Base-by-base conservation (phyloP, 2,797 vertebrate genomes). In the Mycteria americana region DNA sequence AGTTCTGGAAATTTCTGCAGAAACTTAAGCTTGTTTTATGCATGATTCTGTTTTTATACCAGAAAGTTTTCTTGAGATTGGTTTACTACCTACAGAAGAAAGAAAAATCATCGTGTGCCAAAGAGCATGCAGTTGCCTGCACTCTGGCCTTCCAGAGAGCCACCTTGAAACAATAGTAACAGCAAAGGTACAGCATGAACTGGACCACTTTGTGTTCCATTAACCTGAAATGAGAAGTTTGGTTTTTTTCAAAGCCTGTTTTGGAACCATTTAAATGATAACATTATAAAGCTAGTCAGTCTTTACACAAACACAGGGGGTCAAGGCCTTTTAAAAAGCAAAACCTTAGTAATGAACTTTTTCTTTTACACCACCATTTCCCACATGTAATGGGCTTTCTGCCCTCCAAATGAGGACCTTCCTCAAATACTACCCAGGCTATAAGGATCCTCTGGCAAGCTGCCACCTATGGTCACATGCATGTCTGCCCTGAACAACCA, bases 171-270 rank as follows among this genome's bases (percentile, higher is more conserved):
- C 96, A 97, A 96, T 96, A 37, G 93, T 7, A 74, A 22, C 84
- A 75, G 74, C 82, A 46, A 82, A 89, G 24, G 96, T 91, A 97
- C 96, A 92, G 86, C 65, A 35, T 83, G 93, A 96, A 87, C 97
- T 75, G 90, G 60, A 46, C 88, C 46, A 18, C 64, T 95, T 85
- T 62, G 92, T 82, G 65, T 94, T 51, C 78, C 91, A 94, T 96
- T 97, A 93, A 93, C 67, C 60, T 85, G 70, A 74, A 76, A 81
- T 25, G 33, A 88, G 67, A 50, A 83, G 54, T 17, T 9, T 30
- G 9, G 5, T 1, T 75, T 91, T 91, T 95, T 72, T n/a, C 86
- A 94, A 68, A 95, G 63, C 41, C 45, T 10, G 5, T 72, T 84
- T 83, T 83, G 57, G 90, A 97, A 19, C 68, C 27, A 33, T 73